Evolutionary conservation across 2,113 vertebrate genomes (phyloP), one percentile per base, ranked within the genome.

Genomic region (Ptilonorhynchus violaceus): DNA sequence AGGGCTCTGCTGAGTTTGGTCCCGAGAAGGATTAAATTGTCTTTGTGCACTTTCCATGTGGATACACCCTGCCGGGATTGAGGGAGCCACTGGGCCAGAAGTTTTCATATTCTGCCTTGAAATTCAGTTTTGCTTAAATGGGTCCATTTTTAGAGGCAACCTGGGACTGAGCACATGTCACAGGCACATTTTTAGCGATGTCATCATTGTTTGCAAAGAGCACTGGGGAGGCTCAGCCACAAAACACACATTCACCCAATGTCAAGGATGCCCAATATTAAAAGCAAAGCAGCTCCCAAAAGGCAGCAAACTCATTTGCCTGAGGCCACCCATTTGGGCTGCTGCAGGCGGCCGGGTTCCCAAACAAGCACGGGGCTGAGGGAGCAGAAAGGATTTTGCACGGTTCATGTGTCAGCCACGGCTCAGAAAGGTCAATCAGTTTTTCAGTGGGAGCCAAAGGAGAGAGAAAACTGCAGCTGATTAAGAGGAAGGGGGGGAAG

Each of bases 401-500:
- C 6, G 88, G 96, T 93, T 97, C 92, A 79, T 69, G 86, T 93
- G 88, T 95, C 95, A 96, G 93, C 58, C 91, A 21, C 49, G 64
- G 88, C 93, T 85, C 77, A 35, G 83, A 95, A 92, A 97, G 95
- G 96, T 96, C 96, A 96, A 95, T 89, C 83, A 50, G 86, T 96
- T 93, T 85, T 95, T 92, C 96, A 93, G 91, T 7, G 1, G 60
- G 73, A 96, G 76, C 84, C 83, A 79, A 87, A 92, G 90, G 68
- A 85, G 76, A 76, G 79, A 33, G 82, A 85, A 92, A 91, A 92
- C 66, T 74, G 83, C 76, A 75, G 78, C 75, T 83, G 89, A 89
- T 91, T 87, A 44, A 31, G 82, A 64, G 78, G 79, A 46, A 70
- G 24, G 42, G 15, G 59, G 84, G 67, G 46, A 86, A 84, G 88